Percentiles rank a stretch among this genome's conserved stretches.
phyloP scores from a whole-genome alignment of 2,888 invertebrate species.

The Drosophila pseudotalamancana region DNA sequence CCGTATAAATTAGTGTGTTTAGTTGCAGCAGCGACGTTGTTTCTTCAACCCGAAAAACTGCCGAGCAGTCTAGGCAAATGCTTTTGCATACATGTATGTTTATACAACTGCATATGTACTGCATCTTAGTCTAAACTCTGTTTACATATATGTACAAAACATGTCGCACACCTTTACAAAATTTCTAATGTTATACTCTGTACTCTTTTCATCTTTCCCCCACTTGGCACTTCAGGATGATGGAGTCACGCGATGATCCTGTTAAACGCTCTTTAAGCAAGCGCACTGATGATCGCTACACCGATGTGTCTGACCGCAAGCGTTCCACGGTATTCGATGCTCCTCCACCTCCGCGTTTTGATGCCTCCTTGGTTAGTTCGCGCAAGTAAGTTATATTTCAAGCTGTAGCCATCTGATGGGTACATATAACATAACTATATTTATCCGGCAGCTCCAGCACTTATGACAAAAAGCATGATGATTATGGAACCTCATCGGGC shows the following conservation, averaged over 20 bases:
- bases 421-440: background rate
- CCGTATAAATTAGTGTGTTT: slow-evolving; percentile 60
- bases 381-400: slow-evolving; percentile 70
- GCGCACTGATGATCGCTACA: slow-evolving; percentile 82
- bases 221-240: slow-evolving; percentile 74
- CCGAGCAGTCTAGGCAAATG: slow-evolving; percentile 50
- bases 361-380: slow-evolving; percentile 81
- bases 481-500: slow-evolving; percentile 76
- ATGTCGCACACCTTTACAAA: background rate
- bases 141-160: slow-evolving; percentile 27
- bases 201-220: slow-evolving; percentile 61
- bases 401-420: background rate
- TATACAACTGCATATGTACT: slow-evolving; percentile 50
- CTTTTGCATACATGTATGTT: slow-evolving; percentile 45
- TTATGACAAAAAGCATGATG: slow-evolving; percentile 83
- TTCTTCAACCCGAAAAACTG: slow-evolving; percentile 52
- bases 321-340: slow-evolving; percentile 83
- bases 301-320: slow-evolving; percentile 81
- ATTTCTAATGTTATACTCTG: slow-evolving; percentile 38
- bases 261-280: slow-evolving; percentile 82
- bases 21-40: slow-evolving; percentile 71
- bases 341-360: slow-evolving; percentile 84
- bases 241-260: slow-evolving; percentile 83
- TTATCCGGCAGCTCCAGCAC: slow-evolving; percentile 36
- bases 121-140: slow-evolving; percentile 56